Evolutionary conservation across 2,113 vertebrate species (phyloP).

Genomic region (Colaptes auratus): DNA sequence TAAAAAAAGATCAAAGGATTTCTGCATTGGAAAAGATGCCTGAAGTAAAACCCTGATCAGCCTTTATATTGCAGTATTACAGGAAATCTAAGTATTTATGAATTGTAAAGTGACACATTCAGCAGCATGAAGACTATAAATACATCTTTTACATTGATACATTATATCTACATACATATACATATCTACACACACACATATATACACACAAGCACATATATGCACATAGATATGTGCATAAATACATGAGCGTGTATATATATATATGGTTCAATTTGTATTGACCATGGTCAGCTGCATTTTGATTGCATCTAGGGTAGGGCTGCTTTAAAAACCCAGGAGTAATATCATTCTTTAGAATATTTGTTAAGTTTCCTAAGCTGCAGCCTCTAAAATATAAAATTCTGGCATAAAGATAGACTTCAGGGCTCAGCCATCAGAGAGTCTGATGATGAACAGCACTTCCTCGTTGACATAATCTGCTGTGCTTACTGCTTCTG

Average conservation of each 20-base stretch:
- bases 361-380: background rate
- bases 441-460: background rate
- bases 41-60: slow-evolving; percentile 35
- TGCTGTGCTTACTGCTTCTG: background rate
- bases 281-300: background rate
- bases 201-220: slow-evolving; percentile 25
- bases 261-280: background rate
- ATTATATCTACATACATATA: slow-evolving; percentile 63
- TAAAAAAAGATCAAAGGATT: background rate
- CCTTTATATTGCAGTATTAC: slow-evolving; percentile 28
- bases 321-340: slow-evolving; percentile 1
- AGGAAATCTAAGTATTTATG: slow-evolving; percentile 40
- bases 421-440: background rate
- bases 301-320: background rate
- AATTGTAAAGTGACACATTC: slow-evolving; percentile 68
- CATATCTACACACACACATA: slow-evolving; percentile 19
- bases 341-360: background rate
- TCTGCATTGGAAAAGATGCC: background rate
- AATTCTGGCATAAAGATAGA: background rate
- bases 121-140: slow-evolving; percentile 75
- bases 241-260: background rate
- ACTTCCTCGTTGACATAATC: background rate
- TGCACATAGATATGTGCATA: background rate
- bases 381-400: background rate
- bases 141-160: slow-evolving; percentile 66